phyloP scores from a whole-genome alignment of 2,797 vertebrate species.

The Cetoscarus ocellatus region DNA sequence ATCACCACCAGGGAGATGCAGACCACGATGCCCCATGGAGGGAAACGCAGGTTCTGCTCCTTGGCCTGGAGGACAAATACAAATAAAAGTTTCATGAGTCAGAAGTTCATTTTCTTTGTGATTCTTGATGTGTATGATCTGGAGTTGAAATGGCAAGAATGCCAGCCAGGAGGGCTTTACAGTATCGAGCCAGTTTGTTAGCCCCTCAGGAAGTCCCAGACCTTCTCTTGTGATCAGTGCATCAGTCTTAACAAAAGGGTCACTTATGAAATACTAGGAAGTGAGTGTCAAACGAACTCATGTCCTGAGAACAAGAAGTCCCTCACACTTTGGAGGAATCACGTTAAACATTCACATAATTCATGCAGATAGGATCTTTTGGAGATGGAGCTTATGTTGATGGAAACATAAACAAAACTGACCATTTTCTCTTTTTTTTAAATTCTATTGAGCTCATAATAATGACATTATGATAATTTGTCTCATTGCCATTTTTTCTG shows the following conservation, averaged over 20 bases:
- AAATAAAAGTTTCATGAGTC: neutral
- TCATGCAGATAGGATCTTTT: too few relatives aligned
- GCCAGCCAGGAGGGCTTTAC: neutral
- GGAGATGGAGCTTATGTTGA: too few relatives aligned
- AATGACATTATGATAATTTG: too few relatives aligned
- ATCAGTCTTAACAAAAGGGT: neutral
- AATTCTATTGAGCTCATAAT: too few relatives aligned
- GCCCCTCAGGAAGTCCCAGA: neutral
- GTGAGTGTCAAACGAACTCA: neutral
- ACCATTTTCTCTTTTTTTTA: too few relatives aligned
- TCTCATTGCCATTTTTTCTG: too few relatives aligned
- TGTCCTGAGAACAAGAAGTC: too few relatives aligned
- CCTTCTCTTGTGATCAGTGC: neutral
- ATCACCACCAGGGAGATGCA: constrained; percentile 90
- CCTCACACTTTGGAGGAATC: too few relatives aligned
- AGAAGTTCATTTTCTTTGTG: neutral
- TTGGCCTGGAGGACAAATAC: constrained; percentile 75
- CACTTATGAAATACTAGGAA: neutral
- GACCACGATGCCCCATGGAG: constrained; percentile 89
- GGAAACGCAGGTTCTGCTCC: constrained; percentile 88
- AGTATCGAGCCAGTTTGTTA: neutral
- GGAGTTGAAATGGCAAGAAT: neutral
- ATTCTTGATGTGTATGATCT: neutral
- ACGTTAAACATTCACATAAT: too few relatives aligned
- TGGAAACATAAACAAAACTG: too few relatives aligned